Evolutionary conservation across 1,140 invertebrate genomes (phyloP).

Genomic region (Panulirus ornatus): DNA sequence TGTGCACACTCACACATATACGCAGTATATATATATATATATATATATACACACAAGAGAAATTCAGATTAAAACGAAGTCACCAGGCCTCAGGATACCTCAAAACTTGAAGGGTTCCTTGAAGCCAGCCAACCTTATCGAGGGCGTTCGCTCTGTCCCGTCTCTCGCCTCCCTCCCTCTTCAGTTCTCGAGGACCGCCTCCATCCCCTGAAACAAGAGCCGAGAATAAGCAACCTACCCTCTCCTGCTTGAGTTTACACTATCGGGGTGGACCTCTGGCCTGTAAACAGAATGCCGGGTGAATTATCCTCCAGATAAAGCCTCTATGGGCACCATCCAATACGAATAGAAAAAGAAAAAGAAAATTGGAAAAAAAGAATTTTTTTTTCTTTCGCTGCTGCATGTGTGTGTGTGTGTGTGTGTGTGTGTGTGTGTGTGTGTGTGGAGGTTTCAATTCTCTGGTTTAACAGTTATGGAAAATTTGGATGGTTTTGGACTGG

Average conservation of each 20-base stretch:
- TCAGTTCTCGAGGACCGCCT: not conserved
- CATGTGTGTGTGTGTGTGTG: no score
- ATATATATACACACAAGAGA: not conserved
- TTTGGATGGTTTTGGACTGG: constrained; percentile 33
- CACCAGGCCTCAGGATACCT: no score
- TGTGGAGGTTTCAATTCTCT: constrained; percentile 45
- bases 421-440: no score
- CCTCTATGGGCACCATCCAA: constrained; percentile 1
- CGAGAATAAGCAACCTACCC: constrained; percentile 38
- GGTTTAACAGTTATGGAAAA: constrained; percentile 47
- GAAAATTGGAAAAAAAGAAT: no score
- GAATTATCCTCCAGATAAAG: constrained; percentile 45
- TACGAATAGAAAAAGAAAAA: constrained; percentile 29
- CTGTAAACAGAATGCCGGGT: constrained; percentile 32
- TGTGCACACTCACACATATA: no score
- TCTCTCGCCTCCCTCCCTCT: not conserved
- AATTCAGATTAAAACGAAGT: no score
- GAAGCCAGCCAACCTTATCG: no score
- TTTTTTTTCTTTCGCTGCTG: constrained; percentile 32
- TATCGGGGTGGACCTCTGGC: constrained; percentile 30
- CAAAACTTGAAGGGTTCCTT: no score
- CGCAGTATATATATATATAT: not conserved
- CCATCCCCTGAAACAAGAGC: constrained; percentile 8
- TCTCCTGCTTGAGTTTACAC: constrained; percentile 17
- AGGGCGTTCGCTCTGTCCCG: not conserved